A percentile compares a stretch with the other conserved stretches of the same genome.
Evolutionary conservation across 2,113 vertebrate species (phyloP).

Genomic region (Puffinus mauretanicus): DNA sequence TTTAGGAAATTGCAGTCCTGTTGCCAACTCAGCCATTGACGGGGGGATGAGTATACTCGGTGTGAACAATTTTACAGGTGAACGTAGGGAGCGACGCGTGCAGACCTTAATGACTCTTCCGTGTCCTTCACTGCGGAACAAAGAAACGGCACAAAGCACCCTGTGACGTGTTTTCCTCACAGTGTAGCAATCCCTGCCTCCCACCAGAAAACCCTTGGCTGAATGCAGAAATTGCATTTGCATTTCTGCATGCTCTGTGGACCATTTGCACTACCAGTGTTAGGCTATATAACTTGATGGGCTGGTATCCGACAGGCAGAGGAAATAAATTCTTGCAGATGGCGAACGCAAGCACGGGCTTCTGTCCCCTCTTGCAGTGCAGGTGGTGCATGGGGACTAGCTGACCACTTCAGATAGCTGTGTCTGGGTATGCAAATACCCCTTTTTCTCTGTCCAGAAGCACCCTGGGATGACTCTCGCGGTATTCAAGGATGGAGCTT

Average conservation of each 20-base stretch:
- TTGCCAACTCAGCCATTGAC: background rate
- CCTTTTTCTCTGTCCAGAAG: background rate
- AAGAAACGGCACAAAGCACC: background rate
- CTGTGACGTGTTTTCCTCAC: background rate
- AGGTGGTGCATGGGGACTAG: fast-evolving
- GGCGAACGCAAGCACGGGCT: fast-evolving
- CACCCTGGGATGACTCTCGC: background rate
- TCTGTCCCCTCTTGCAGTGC: background rate
- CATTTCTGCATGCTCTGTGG: background rate
- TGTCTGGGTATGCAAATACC: background rate
- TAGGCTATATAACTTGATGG: background rate
- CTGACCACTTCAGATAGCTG: background rate
- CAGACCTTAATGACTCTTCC: background rate
- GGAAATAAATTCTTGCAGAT: background rate
- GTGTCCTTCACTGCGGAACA: background rate
- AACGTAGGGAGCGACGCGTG: background rate
- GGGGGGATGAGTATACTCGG: fast-evolving
- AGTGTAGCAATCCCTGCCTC: background rate
- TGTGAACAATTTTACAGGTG: background rate
- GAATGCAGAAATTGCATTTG: background rate
- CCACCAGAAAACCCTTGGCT: background rate
- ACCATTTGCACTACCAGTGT: background rate
- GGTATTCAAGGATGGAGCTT: background rate
- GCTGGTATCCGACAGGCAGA: background rate
- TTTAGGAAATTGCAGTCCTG: background rate